Evolutionary conservation across 2,888 invertebrate species (phyloP).

Genomic region (Malthinus flaveolus): DNA sequence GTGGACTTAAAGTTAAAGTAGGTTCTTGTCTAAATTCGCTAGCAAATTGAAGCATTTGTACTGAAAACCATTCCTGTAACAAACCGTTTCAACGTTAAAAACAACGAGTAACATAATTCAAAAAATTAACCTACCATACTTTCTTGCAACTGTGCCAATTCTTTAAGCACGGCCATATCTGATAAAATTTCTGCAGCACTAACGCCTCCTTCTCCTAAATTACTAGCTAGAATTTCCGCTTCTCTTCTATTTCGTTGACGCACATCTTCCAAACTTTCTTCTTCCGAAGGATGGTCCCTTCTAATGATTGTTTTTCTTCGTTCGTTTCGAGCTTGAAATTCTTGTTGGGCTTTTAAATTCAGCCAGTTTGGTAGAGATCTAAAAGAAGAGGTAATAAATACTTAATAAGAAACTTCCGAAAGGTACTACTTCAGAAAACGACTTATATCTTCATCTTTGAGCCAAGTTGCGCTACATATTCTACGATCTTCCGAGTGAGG

Average conservation of each 20-base stretch:
- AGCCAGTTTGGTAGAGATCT: slow-evolving; percentile 79
- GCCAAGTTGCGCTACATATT: slow-evolving; percentile 85
- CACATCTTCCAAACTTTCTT: slow-evolving; percentile 79
- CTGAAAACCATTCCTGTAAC: slow-evolving; percentile 77
- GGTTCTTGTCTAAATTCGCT: slow-evolving; percentile 61
- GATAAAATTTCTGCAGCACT: slow-evolving; percentile 83
- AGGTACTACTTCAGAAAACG: slow-evolving; percentile 76
- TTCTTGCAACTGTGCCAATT: slow-evolving; percentile 88
- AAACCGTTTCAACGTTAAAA: neutral
- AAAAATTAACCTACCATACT: slow-evolving; percentile 68
- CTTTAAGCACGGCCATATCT: slow-evolving; percentile 79
- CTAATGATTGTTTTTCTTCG: slow-evolving; percentile 49
- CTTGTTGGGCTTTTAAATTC: slow-evolving; percentile 62
- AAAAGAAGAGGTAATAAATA: slow-evolving; percentile 26
- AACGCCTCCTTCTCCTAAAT: slow-evolving; percentile 82
- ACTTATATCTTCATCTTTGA: slow-evolving; percentile 94
- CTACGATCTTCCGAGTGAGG: slow-evolving; percentile 76
- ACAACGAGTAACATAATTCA: too few relatives aligned
- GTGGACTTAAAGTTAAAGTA: slow-evolving; percentile 44
- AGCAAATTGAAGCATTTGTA: slow-evolving; percentile 64
- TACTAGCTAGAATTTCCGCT: slow-evolving; percentile 90
- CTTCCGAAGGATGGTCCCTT: slow-evolving; percentile 63
- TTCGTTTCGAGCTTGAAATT: slow-evolving; percentile 50
- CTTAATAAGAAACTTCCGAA: too few relatives aligned
- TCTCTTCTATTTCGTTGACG: slow-evolving; percentile 81